phyloP scores from a whole-genome alignment of 2,797 vertebrate species.

The Sebastes nivosus region DNA sequence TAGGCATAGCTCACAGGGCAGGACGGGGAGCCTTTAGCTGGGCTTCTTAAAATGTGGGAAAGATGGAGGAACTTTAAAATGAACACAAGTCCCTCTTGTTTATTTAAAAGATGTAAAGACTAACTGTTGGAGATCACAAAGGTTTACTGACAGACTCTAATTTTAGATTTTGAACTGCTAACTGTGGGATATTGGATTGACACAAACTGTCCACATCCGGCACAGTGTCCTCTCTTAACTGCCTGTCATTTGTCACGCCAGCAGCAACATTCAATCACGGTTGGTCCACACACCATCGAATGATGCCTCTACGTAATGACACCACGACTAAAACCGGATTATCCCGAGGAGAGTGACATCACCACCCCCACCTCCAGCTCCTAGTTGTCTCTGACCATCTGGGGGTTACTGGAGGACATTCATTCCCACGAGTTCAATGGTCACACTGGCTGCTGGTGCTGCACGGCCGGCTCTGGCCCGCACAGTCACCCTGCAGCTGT shows the following conservation, averaged over 20 bases:
- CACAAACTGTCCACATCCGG: neutral
- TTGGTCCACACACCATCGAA: conserved; percentile 76
- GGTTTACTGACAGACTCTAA: conserved; percentile 16
- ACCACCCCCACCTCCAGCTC: conserved; percentile 23
- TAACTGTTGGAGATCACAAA: neutral
- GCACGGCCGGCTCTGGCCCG: conserved; percentile 38
- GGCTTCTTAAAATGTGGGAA: conserved; percentile 35
- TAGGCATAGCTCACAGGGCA: conserved; percentile 16
- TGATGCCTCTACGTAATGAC: conserved; percentile 77
- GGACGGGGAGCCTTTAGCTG: neutral
- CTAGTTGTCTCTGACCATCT: conserved; percentile 52
- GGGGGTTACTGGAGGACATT: conserved; percentile 86
- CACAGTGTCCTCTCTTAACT: neutral
- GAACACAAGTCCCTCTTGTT: neutral
- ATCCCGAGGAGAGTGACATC: conserved; percentile 64
- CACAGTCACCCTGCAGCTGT: conserved; percentile 72
- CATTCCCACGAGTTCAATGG: conserved; percentile 70
- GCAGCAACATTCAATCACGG: conserved; percentile 47
- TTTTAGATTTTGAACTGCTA: conserved; percentile 3
- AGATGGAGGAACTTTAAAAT: neutral
- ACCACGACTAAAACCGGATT: conserved; percentile 77
- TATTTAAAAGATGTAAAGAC: neutral
- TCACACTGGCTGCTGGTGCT: conserved; percentile 48
- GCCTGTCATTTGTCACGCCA: conserved; percentile 30
- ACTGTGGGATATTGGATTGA: neutral